Evolutionary conservation across 2,888 invertebrate genomes (phyloP).

Genomic region (Lathronympha strigana): DNA sequence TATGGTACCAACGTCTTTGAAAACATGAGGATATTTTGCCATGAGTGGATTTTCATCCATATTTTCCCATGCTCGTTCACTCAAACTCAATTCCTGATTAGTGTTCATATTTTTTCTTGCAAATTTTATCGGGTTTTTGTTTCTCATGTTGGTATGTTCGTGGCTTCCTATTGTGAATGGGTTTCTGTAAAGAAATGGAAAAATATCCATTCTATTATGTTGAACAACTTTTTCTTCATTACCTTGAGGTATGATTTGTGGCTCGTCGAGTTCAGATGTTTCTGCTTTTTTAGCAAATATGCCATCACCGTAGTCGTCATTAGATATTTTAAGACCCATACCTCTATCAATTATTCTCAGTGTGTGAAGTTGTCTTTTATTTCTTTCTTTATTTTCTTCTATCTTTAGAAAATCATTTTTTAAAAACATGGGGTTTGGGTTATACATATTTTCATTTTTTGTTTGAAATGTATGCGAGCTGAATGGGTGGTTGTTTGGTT

Average conservation of each 20-base stretch:
- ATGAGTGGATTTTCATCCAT: conserved; percentile 61
- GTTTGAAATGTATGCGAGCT: neutral
- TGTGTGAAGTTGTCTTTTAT: conserved; percentile 57
- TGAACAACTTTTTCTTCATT: conserved; percentile 44
- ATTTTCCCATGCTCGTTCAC: conserved; percentile 43
- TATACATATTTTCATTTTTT: conserved; percentile 1
- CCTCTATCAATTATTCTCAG: conserved; percentile 52
- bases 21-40: conserved; percentile 74
- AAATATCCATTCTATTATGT: conserved; percentile 11
- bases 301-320: conserved; percentile 65
- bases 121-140: conserved; percentile 22
- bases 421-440: neutral
- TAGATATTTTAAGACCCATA: conserved; percentile 49
- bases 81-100: neutral
- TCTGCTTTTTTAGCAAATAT: conserved; percentile 61
- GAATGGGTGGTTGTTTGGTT: conserved; percentile 2
- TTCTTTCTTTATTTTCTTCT: conserved; percentile 12
- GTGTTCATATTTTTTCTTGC: neutral
- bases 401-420: neutral
- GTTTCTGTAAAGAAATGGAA: neutral
- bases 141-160: conserved; percentile 42
- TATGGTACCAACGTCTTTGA: conserved; percentile 64
- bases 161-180: neutral
- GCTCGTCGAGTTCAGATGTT: conserved; percentile 55
- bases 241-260: conserved; percentile 46